phyloP scores from a whole-genome alignment of 2,797 vertebrate species.

The Propithecus perrieri region DNA sequence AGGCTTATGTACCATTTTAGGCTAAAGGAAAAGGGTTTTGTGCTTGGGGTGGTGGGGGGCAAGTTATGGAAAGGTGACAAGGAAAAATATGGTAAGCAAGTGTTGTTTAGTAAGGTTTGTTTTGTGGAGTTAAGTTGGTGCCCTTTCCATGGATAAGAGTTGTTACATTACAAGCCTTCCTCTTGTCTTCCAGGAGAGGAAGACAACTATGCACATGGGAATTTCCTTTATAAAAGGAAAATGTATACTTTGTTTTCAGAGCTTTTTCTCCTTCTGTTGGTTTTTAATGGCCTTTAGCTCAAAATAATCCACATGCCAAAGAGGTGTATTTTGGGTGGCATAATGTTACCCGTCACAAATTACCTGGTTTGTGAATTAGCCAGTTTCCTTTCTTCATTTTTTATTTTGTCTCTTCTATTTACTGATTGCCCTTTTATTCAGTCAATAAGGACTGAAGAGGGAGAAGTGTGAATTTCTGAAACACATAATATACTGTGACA shows the following conservation, averaged over 20 bases:
- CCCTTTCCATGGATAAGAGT: not conserved
- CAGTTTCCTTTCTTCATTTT: not conserved
- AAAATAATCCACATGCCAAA: not conserved
- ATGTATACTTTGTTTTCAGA: not conserved
- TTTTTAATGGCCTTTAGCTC: not conserved
- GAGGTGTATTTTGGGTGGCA: not conserved
- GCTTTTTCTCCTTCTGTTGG: not conserved
- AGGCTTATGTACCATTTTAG: not conserved
- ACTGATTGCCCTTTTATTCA: conserved; percentile 13
- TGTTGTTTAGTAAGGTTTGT: not conserved
- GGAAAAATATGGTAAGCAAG: not conserved
- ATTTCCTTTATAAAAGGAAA: not conserved
- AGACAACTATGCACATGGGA: not conserved
- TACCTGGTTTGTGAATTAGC: not conserved
- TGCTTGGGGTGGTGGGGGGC: not conserved
- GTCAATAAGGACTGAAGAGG: not conserved
- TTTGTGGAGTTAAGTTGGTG: not conserved
- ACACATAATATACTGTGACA: not conserved
- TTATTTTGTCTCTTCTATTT: not conserved
- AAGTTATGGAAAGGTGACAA: not conserved
- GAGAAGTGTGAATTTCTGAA: not conserved
- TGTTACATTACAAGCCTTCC: not conserved
- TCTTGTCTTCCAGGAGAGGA: not conserved
- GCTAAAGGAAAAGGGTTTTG: not conserved
- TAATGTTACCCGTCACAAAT: not conserved